These are phyloP conservation scores for Ganaspis sp. DNA, from an alignment of 1,140 invertebrate genomes.

Conservation along the genomic window DNA sequence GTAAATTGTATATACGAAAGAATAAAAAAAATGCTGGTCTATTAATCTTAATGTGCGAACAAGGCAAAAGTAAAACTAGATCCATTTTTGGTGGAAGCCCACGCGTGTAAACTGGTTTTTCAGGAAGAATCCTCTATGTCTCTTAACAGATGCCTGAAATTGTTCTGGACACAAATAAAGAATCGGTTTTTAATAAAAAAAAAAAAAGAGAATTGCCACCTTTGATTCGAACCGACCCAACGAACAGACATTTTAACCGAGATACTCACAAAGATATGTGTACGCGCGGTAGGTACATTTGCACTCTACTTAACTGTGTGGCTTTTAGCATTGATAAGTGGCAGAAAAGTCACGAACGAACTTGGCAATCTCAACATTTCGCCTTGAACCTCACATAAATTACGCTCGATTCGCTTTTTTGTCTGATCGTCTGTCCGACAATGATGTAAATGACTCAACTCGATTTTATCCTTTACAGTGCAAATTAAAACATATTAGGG, in stretches of 20 bases:
- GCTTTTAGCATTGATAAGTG: background rate
- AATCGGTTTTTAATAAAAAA: background rate
- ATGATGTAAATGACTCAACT: conserved; percentile 11
- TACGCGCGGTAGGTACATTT: conserved; percentile 10
- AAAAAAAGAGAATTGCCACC: conserved; percentile 7
- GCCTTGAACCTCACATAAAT: conserved; percentile 23
- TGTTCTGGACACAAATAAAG: background rate
- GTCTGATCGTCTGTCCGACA: background rate
- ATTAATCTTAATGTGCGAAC: background rate
- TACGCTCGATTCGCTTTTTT: conserved; percentile 32
- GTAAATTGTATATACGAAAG: no score
- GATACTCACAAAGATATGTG: conserved; percentile 15
- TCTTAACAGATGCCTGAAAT: background rate
- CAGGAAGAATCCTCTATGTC: background rate
- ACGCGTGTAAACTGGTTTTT: background rate
- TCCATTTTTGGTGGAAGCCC: conserved; percentile 15
- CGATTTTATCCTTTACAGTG: background rate
- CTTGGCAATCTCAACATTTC: conserved; percentile 16
- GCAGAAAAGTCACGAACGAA: conserved; percentile 16
- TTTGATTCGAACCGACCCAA: conserved; percentile 39
- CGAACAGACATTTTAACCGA: conserved; percentile 40
- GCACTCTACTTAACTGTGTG: background rate
- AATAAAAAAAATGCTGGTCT: background rate
- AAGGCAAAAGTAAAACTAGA: background rate
- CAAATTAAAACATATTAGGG: background rate